Percentiles rank a stretch among this genome's conserved stretches.
These are phyloP conservation scores for Alca torda DNA, from an alignment of 2,797 vertebrate genomes.

Conservation along the genomic window DNA sequence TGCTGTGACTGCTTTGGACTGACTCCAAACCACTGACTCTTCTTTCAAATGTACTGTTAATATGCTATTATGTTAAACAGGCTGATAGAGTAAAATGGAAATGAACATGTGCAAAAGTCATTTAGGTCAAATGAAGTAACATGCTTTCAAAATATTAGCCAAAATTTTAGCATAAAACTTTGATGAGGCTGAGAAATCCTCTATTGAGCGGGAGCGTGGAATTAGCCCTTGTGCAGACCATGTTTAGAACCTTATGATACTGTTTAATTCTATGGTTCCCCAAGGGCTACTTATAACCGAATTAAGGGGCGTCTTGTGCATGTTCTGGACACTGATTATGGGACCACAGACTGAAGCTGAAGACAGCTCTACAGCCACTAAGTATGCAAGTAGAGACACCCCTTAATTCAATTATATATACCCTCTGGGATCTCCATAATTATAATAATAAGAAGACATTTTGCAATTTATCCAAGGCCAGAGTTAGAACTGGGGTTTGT, in stretches of 20 bases:
- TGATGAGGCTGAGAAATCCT: constrained; percentile 62
- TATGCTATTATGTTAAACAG: constrained; percentile 67
- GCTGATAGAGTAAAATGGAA: constrained; percentile 62
- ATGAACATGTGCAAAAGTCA: constrained; percentile 66
- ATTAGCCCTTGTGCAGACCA: constrained; percentile 36
- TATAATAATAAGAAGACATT: constrained; percentile 37
- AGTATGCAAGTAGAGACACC: constrained; percentile 59
- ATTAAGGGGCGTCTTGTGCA: constrained; percentile 58
- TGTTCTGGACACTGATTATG: constrained; percentile 61
- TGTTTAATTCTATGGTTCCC: constrained; percentile 63
- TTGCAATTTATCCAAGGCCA: constrained; percentile 27
- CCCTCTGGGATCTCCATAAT: constrained; percentile 39
- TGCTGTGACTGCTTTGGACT: constrained; percentile 61
- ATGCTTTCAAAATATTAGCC: constrained; percentile 69
- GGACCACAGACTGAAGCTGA: constrained; percentile 62
- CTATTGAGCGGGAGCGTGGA: neutral
- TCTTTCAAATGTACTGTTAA: constrained; percentile 65
- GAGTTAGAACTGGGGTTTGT: neutral
- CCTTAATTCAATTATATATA: constrained; percentile 62
- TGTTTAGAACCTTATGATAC: constrained; percentile 64
- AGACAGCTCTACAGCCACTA: constrained; percentile 55
- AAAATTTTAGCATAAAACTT: constrained; percentile 69
- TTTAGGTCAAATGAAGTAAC: constrained; percentile 68
- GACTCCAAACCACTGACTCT: constrained; percentile 64
- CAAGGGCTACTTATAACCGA: constrained; percentile 54